Evolutionary conservation across 2,797 vertebrate genomes (phyloP), one percentile per base, ranked within the genome.

Genomic region (Cephalopachus bancanus): DNA sequence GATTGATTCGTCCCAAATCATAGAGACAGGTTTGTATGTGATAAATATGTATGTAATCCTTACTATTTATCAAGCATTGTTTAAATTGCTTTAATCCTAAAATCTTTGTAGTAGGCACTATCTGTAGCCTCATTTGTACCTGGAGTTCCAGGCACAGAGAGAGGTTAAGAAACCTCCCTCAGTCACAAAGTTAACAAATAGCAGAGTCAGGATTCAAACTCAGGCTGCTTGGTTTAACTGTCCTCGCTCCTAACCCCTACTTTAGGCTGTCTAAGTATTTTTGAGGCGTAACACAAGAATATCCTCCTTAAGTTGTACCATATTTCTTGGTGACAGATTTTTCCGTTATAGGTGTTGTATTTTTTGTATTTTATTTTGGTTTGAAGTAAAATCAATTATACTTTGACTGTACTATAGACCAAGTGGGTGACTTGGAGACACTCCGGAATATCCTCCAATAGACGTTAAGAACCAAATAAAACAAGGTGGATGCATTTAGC

Each of bases 341-440:
- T 44, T 44, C 2, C 30, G 33, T 69, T 91, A 55, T 7, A 59
- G 26, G 26, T 78, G 3, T 30, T 55, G 4, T 60, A 78, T 53
- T 71, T 53, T 22, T 62, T 84, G 37, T 74, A 88, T 67, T 79
- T 74, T 83, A 44, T 24, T 86, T 55, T 26, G 15, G 2, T 89
- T 92, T 94, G 64, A 64, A 72, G 69, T 67, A 28, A 94, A 69
- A 87, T 37, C n/a, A 76, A 19, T 57, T 85, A 2, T 75, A 37
- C 20, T 83, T 79, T 64, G 2, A 92, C 30, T 83, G 4, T 71
- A 53, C 62, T n/a, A 49, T 79, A 44, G 60, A 74, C 26, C 3
- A 86, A 93, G n/a, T 62, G 7, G 7, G 33, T 79, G 26, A 71
- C 14, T 92, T 84, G 12, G 30, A 64, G 26, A 64, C 64, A 59